A percentile compares a stretch with the other conserved stretches of the same genome.
These are phyloP conservation scores for Saiga tatarica DNA, from an alignment of 2,113 vertebrate genomes.

Conservation along the genomic window DNA sequence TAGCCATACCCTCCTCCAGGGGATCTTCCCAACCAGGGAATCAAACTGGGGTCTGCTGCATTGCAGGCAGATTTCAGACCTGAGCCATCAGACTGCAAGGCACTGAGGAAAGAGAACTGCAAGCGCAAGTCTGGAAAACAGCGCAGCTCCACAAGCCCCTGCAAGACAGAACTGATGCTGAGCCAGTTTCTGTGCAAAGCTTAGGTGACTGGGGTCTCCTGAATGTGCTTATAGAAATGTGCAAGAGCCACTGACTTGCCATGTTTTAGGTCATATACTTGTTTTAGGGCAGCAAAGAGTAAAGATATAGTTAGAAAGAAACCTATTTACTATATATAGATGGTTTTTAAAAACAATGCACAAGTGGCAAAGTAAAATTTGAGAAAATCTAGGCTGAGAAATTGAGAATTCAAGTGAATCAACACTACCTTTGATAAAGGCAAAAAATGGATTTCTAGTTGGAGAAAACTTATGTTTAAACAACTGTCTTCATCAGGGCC, in stretches of 20 bases:
- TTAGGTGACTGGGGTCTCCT: not conserved
- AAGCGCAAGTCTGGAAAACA: not conserved
- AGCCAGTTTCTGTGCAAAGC: not conserved
- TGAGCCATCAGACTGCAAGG: not conserved
- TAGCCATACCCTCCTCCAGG: not conserved
- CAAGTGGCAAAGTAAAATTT: not conserved
- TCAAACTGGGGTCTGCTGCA: not conserved
- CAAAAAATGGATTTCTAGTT: not conserved
- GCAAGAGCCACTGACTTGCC: no score
- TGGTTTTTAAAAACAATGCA: not conserved
- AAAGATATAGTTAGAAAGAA: not conserved
- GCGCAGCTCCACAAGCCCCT: no score
- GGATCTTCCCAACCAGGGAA: not conserved
- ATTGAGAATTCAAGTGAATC: not conserved
- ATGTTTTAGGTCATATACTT: not conserved
- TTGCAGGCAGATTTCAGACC: not conserved
- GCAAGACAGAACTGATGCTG: accelerated
- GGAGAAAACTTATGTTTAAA: not conserved
- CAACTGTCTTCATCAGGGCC: not conserved
- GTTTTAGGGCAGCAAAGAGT: not conserved
- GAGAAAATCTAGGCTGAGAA: not conserved
- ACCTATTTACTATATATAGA: not conserved
- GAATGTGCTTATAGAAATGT: not conserved
- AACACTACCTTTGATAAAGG: not conserved
- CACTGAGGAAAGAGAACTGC: not conserved